Conservation (phyloP, 2,797 vertebrate genomes). For the Sebastiscus albofasciatus region DNA sequence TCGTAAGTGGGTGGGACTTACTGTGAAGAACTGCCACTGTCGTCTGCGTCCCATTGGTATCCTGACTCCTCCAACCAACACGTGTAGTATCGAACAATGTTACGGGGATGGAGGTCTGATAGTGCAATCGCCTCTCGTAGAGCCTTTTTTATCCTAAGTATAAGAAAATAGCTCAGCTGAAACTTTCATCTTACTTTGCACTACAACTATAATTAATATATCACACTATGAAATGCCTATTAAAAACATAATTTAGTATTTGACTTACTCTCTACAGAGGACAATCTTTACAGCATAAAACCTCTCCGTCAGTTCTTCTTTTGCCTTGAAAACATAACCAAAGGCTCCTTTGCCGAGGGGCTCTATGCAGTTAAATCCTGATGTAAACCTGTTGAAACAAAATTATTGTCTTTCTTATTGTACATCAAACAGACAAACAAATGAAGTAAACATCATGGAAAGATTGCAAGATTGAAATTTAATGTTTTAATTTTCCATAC, state of each 20-base stretch:
- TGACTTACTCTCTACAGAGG: slow-evolving; percentile 64
- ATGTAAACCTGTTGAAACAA: slow-evolving; percentile 45
- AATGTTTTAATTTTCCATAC: not conserved
- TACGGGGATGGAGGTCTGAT: slow-evolving; percentile 62
- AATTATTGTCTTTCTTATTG: not conserved
- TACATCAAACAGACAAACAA: not conserved
- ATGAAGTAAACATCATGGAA: not conserved
- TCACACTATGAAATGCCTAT: not conserved
- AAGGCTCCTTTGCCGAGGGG: slow-evolving; percentile 70
- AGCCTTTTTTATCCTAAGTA: slow-evolving; percentile 64
- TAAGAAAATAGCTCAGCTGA: not conserved
- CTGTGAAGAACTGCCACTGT: slow-evolving; percentile 63
- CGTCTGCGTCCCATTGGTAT: slow-evolving; percentile 49
- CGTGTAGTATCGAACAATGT: slow-evolving; percentile 80
- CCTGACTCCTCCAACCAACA: slow-evolving; percentile 71
- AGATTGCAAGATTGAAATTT: not conserved
- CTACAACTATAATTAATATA: not conserved
- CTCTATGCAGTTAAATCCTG: slow-evolving; percentile 62
- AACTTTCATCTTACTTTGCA: not conserved
- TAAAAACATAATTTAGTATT: not conserved
- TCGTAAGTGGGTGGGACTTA: slow-evolving; percentile 39
- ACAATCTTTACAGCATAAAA: slow-evolving; percentile 79
- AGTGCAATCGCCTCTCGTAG: slow-evolving; percentile 68
- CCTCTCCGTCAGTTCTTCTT: slow-evolving; percentile 30
- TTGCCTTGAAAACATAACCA: slow-evolving; percentile 80